Evolutionary conservation across 2,797 vertebrate genomes (phyloP).

Genomic region (Tarsius wallacei): DNA sequence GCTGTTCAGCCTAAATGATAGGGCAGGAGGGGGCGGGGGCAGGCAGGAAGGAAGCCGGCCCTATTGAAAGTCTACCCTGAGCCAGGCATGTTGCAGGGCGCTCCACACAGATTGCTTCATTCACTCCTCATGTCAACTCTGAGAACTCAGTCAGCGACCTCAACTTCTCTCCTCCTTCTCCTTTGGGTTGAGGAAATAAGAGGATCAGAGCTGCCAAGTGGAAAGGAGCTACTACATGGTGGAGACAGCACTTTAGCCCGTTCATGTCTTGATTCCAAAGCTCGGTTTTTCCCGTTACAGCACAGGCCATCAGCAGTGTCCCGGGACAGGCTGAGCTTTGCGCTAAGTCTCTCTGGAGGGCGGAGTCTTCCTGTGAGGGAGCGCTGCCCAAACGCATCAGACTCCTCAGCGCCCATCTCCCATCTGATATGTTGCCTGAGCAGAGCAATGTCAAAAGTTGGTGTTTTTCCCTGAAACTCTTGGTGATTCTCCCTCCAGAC

Average conservation of each 20-base stretch:
- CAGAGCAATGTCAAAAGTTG: not conserved
- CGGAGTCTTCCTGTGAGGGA: not conserved
- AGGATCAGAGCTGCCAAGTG: not conserved
- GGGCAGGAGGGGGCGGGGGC: not conserved
- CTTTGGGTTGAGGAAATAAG: not conserved
- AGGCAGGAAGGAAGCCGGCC: not conserved
- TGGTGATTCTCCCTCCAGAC: slow-evolving; percentile 19
- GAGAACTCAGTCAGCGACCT: not conserved
- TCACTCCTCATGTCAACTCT: fast-evolving
- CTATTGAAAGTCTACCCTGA: fast-evolving
- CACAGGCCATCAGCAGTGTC: fast-evolving
- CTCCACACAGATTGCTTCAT: not conserved
- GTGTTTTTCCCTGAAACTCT: slow-evolving; percentile 41
- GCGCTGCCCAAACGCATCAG: fast-evolving
- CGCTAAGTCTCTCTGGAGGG: not conserved
- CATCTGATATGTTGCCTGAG: not conserved
- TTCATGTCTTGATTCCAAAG: not conserved
- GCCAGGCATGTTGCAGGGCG: not conserved
- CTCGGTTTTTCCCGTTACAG: not conserved
- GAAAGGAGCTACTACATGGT: fast-evolving
- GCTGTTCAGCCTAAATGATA: not conserved
- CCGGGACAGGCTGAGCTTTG: not conserved
- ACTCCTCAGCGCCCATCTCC: fast-evolving
- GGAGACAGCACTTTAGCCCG: not conserved
- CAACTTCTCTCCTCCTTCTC: no score